phyloP scores from a whole-genome alignment of 2,797 vertebrate species.

The Crenichthys baileyi region DNA sequence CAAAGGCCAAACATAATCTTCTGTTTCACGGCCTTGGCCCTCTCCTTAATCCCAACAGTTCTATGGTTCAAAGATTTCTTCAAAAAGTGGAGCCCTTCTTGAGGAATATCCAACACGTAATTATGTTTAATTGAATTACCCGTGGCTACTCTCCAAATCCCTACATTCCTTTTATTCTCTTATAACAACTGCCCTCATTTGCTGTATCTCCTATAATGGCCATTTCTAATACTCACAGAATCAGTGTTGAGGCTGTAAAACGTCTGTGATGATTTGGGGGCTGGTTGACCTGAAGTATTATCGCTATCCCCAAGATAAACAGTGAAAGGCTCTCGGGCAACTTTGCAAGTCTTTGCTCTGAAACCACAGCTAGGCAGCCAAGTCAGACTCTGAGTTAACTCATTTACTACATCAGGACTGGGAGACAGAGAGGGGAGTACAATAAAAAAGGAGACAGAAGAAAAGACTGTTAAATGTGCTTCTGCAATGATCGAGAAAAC shows the following conservation, averaged over 20 bases:
- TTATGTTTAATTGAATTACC: slow-evolving; percentile 12
- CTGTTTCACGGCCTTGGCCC: neutral
- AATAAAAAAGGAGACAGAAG: neutral
- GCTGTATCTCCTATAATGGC: slow-evolving; percentile 49
- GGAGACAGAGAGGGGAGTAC: slow-evolving; percentile 19
- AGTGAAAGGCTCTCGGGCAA: slow-evolving; percentile 27
- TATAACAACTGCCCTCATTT: slow-evolving; percentile 25
- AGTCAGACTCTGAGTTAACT: slow-evolving; percentile 13
- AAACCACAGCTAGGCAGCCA: slow-evolving; percentile 20
- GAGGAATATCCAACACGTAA: neutral
- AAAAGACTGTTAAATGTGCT: slow-evolving; percentile 7
- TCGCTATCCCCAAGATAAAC: slow-evolving; percentile 64
- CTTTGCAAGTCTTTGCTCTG: slow-evolving; percentile 29
- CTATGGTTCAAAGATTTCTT: neutral
- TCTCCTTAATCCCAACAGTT: neutral
- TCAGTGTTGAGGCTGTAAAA: slow-evolving; percentile 55
- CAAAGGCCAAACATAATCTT: slow-evolving; percentile 18
- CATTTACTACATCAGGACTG: slow-evolving; percentile 21
- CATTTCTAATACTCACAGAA: slow-evolving; percentile 42
- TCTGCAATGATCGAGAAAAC: slow-evolving; percentile 23
- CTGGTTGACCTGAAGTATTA: slow-evolving; percentile 47
- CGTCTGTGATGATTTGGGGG: slow-evolving; percentile 34
- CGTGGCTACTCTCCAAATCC: slow-evolving; percentile 13
- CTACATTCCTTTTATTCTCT: slow-evolving; percentile 4
- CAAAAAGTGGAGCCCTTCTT: neutral